Base-by-base conservation (phyloP, 2,113 vertebrate genomes). In the Sisor rabdophorus region DNA sequence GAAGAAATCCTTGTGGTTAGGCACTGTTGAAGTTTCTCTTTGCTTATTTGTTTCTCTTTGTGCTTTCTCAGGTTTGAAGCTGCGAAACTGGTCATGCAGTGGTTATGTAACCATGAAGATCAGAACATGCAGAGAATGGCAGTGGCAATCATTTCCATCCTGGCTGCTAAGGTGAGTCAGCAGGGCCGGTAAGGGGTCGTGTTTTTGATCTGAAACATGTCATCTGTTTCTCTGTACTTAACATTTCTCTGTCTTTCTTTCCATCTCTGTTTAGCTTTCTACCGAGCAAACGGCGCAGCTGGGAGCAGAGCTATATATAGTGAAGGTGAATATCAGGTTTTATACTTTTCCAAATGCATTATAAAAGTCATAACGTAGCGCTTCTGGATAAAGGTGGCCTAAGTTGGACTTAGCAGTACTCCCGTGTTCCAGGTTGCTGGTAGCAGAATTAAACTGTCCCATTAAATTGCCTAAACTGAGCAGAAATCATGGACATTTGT, bases 61-160 rank as follows among this genome's bases (percentile, higher is more conserved):
- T 28, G 12, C 32, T 82, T 69, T 88, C 80, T 3, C 83, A 99
- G 97, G 86, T 99, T 99, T 88, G 96, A 99, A 90, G 97, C 97
- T 64, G 96, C 97, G 74, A 99, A 99, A 85, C 91, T 99, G 75
- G 97, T 99, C 80, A 99, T 99, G 97, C 97, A 99, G 88, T 99
- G 97, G 97, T 92, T 99, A 64, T 99, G 97, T 84, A 99, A 99
- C 89, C 96, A 99, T 1, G 97, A 99, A 82, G 97, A 99, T 88
- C 97, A 99, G 85, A 99, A 98, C 85, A 99, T 99, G 97, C 97
- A 99, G 88, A 94, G 97, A 85, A 99, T 99, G 97, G 97, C 97
- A 1, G 97, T 99, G 30, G 97, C 97, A 12, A 99, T 99, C 63
- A 99, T 99, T 81, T 99, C 97, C 71, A 99, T 99, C 79, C 90